Percentiles rank a stretch among this genome's conserved stretches.
Conservation (phyloP, 64 coral and sea anemone genomes). For the Stichodactyla mertensii region DNA sequence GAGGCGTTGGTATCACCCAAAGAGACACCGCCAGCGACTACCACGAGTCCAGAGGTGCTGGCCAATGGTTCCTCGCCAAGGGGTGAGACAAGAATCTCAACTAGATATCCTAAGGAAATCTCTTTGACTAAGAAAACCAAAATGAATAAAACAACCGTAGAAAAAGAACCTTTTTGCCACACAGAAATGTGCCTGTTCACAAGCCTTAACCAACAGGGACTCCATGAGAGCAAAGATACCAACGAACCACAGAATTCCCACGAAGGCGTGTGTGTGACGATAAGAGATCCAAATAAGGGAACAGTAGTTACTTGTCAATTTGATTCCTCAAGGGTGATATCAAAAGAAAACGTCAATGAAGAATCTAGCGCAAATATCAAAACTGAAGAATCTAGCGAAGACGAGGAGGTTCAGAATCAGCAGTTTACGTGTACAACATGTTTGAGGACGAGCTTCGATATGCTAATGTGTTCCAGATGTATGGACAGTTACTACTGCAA, state of each 20-base stretch:
- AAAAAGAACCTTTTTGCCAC: conserved; percentile 10
- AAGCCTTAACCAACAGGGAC: neutral
- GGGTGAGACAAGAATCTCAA: neutral
- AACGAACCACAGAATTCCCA: neutral
- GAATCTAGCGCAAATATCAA: neutral
- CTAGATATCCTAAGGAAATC: neutral
- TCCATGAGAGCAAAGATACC: neutral
- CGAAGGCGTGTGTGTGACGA: neutral
- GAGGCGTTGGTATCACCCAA: neutral
- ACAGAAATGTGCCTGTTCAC: conserved; percentile 1
- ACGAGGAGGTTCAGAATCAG: neutral
- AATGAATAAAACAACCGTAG: neutral
- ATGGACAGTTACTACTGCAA: conserved; percentile 17
- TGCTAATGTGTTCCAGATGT: conserved; percentile 38
- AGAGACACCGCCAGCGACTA: neutral
- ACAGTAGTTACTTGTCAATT: neutral
- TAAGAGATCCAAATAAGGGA: neutral
- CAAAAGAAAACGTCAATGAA: neutral
- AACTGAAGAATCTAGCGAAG: neutral
- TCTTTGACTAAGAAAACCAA: neutral
- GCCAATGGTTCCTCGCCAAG: neutral
- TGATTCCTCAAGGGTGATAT: neutral
- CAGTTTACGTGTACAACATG: conserved; percentile 12
- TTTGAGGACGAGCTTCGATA: neutral
- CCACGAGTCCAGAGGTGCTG: neutral